These are phyloP conservation scores for Ypsolopha sequella DNA, from an alignment of 2,888 invertebrate genomes.

Conservation along the genomic window DNA sequence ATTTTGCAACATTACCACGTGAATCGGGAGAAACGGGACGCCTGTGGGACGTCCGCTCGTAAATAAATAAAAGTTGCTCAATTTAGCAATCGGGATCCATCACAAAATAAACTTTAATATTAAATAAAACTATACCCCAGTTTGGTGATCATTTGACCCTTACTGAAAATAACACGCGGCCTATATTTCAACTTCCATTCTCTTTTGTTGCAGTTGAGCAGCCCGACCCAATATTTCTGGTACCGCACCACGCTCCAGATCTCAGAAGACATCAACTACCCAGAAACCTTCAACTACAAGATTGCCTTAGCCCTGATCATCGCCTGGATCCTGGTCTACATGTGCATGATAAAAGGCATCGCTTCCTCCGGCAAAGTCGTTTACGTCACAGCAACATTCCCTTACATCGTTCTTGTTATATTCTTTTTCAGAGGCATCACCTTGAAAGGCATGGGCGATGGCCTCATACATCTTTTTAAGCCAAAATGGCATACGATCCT, in stretches of 20 bases:
- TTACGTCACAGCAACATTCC: conserved; percentile 96
- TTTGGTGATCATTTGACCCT: too few species aligned
- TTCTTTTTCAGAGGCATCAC: conserved; percentile 97
- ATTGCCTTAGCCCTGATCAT: conserved; percentile 87
- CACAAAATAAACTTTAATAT: too few species aligned
- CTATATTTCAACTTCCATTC: background rate
- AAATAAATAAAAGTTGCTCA: too few species aligned
- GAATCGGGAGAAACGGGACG: too few species aligned
- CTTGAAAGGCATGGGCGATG: conserved; percentile 87
- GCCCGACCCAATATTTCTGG: conserved; percentile 96
- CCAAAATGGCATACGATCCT: conserved; percentile 92
- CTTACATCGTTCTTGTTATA: conserved; percentile 94
- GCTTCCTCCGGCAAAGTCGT: conserved; percentile 97
- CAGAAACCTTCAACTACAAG: conserved; percentile 91
- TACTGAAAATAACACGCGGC: too few species aligned
- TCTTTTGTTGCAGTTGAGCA: conserved; percentile 76
- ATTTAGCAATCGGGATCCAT: too few species aligned
- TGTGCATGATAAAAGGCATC: conserved; percentile 98
- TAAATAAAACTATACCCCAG: too few species aligned
- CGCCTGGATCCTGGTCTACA: conserved; percentile 95
- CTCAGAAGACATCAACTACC: conserved; percentile 88
- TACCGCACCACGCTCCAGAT: conserved; percentile 92
- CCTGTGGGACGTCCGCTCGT: too few species aligned
- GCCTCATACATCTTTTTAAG: conserved; percentile 89
- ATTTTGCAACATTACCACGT: too few species aligned